phyloP scores from a whole-genome alignment of 2,113 vertebrate species.

The Myrmecobius fasciatus region DNA sequence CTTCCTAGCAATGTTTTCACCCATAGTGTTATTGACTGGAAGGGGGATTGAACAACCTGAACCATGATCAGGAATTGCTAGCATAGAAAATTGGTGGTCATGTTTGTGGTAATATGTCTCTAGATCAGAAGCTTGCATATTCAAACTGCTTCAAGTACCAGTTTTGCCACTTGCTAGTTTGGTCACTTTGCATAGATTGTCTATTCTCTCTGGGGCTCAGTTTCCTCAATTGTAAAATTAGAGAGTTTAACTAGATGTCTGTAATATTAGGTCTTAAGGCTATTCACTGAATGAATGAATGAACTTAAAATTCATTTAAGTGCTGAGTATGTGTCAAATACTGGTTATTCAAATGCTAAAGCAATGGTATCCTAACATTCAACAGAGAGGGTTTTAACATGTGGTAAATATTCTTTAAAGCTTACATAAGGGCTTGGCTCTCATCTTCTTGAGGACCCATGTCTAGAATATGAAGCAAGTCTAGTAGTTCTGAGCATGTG shows the following conservation, averaged over 20 bases:
- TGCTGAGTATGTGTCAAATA: not conserved
- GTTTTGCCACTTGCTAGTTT: not conserved
- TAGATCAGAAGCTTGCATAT: constrained; percentile 3
- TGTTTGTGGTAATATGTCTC: not conserved
- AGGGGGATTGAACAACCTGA: not conserved
- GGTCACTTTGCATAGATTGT: not conserved
- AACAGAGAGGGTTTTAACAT: not conserved
- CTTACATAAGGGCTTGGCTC: not conserved
- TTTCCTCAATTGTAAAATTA: not conserved
- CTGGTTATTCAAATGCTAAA: not conserved
- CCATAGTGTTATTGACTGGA: not conserved
- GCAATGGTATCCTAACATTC: not conserved
- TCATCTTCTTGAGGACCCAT: not conserved
- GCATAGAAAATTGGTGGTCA: not conserved
- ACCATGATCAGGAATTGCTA: not conserved
- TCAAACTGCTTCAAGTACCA: not conserved
- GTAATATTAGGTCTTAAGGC: not conserved
- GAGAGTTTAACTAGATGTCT: not conserved
- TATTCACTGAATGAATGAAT: not conserved
- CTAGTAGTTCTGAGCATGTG: too few species aligned
- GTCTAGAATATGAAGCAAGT: not conserved
- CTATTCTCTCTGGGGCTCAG: not conserved
- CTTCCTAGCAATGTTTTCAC: constrained; percentile 12
- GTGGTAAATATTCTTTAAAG: not conserved
- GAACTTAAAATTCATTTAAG: not conserved